Conservation (phyloP, 1,140 invertebrate species). For the Tetragnatha versicolor region DNA sequence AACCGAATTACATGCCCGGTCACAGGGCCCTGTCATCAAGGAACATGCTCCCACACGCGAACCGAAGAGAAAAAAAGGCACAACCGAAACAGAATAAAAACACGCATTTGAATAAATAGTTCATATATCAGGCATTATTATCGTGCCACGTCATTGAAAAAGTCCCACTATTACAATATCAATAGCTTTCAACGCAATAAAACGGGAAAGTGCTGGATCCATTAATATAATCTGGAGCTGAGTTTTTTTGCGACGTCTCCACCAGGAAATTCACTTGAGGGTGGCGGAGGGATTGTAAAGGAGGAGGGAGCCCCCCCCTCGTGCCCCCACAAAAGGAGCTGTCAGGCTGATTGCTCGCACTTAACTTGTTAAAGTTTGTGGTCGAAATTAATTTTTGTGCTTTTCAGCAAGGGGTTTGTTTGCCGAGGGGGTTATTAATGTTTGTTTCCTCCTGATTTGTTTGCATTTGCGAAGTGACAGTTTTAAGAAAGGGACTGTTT, state of each 20-base stretch:
- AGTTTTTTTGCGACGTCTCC: background rate
- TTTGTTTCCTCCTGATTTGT: too few relatives aligned
- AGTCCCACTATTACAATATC: conserved; percentile 43
- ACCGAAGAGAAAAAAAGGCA: conserved; percentile 1
- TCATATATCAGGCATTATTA: conserved; percentile 52
- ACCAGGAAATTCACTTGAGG: background rate
- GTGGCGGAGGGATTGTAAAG: background rate
- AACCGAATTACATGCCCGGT: conserved; percentile 28
- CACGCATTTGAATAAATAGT: conserved; percentile 51
- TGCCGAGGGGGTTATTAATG: too few relatives aligned
- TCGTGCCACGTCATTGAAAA: conserved; percentile 38
- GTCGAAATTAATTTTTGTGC: too few relatives aligned
- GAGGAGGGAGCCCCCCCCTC: too few relatives aligned
- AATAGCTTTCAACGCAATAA: conserved; percentile 23
- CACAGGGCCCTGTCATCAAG: conserved; percentile 7
- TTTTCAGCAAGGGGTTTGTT: too few relatives aligned
- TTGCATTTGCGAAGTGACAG: too few relatives aligned
- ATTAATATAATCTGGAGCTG: conserved; percentile 21
- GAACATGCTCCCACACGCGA: conserved; percentile 6
- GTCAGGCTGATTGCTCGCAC: too few relatives aligned
- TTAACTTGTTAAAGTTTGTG: too few relatives aligned
- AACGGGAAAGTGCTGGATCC: conserved; percentile 16
- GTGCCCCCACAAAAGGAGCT: too few relatives aligned
- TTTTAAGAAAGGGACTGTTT: too few relatives aligned
- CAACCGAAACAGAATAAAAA: conserved; percentile 13